Evolutionary conservation across 2,113 vertebrate genomes (phyloP).

Genomic region (Pachycephala philippinensis): DNA sequence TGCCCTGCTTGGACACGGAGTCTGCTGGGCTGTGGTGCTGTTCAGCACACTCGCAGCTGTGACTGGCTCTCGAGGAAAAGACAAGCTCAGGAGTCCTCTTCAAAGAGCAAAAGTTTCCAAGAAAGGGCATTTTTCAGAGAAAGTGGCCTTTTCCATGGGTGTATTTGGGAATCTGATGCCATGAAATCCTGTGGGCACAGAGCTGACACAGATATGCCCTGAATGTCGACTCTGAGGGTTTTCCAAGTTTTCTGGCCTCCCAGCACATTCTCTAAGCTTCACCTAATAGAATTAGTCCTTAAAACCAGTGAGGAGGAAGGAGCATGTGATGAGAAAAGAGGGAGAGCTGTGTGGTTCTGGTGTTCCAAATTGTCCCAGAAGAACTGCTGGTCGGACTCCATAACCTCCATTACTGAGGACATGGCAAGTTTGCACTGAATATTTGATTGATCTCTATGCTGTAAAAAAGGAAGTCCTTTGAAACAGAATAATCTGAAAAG

Average conservation of each 20-base stretch:
- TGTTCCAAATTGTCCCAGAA: neutral
- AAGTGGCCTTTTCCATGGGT: neutral
- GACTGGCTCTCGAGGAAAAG: neutral
- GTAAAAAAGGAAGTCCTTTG: neutral
- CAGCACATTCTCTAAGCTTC: neutral
- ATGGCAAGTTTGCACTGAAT: neutral
- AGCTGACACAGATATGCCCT: neutral
- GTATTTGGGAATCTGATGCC: neutral
- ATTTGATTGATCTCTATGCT: neutral
- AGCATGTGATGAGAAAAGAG: neutral
- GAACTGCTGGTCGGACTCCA: neutral
- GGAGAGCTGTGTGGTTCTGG: neutral
- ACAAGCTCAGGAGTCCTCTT: neutral
- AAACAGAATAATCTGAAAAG: neutral
- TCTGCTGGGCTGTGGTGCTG: neutral
- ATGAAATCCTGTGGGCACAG: neutral
- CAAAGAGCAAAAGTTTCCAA: neutral
- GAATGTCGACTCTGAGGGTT: accelerated
- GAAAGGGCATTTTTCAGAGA: neutral
- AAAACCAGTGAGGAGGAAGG: neutral
- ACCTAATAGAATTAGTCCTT: neutral
- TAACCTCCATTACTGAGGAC: neutral
- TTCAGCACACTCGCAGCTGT: neutral
- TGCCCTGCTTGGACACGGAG: neutral
- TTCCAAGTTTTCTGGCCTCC: neutral